Percentiles rank a stretch among this genome's conserved stretches.
These are phyloP conservation scores for Gymnobelideus leadbeateri DNA, from an alignment of 2,113 vertebrate species.

Conservation along the genomic window DNA sequence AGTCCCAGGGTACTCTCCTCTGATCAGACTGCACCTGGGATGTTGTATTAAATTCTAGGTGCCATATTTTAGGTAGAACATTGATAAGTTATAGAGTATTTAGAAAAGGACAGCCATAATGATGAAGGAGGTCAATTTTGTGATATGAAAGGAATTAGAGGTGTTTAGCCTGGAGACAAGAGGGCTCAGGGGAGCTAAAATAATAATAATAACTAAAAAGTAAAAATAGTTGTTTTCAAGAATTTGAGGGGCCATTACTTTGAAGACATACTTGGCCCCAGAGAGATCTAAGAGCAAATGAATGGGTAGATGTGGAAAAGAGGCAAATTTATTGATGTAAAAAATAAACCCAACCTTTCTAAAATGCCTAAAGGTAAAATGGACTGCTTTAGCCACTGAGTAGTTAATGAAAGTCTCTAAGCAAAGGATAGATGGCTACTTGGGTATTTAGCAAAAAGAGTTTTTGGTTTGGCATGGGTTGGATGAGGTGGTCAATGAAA, in stretches of 20 bases:
- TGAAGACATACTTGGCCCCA: not conserved
- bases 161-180: not conserved
- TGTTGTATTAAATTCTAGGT: not conserved
- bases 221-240: not conserved
- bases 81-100: not conserved
- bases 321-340: not conserved
- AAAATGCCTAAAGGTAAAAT: not conserved
- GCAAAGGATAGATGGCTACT: not conserved
- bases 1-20: not conserved
- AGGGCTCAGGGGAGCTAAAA: not conserved
- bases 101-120: not conserved
- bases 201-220: not conserved
- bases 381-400: not conserved
- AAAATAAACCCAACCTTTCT: not conserved
- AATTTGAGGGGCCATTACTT: not conserved
- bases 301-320: not conserved
- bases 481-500: not conserved
- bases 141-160: not conserved
- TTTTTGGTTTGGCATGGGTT: not conserved
- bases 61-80: not conserved
- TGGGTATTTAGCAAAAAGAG: not conserved
- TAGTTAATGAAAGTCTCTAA: not conserved
- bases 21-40: not conserved
- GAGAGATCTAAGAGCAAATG: not conserved
- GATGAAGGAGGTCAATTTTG: not conserved